Evolutionary conservation across 1,140 invertebrate species (phyloP), one percentile per base, ranked within the genome.

Genomic region (Zaprionus lachaisei): DNA sequence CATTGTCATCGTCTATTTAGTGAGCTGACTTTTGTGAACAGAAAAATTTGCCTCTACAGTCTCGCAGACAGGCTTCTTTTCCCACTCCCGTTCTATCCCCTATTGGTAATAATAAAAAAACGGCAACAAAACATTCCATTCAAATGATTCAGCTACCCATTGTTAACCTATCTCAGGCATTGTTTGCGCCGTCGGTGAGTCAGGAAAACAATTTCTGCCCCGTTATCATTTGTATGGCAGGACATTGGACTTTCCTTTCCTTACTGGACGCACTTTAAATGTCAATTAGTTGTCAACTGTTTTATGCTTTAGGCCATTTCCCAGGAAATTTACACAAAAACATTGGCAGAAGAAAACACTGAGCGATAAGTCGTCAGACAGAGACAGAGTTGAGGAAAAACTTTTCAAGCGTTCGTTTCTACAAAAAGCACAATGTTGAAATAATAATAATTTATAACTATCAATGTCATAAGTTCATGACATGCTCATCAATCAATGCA

Each of bases 391-490:
- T 24, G n/a, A n/a, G 11, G 56, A 69, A 68, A 71, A 83, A 78
- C 60, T 78, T 83, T 77, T 66, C 62, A 72, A 47, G 47, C 67
- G 67, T 70, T 75, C 71, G 51, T 73, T 76, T 61, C 41, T 54
- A 67, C 58, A 76, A 79, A 75, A 69, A 81, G 77, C 63, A 79
- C 73, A 87, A 89, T 81, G 84, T 83, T 77, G 74, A 87, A 87
- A 83, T 87, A 89, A 87, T 87, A 89, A 90, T 89, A 89, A 89
- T 89, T 89, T 90, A 89, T 89, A 89, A 89, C 85, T 89, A 89
- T 89, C 85, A 89, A 84, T 90, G 85, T 89, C 85, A 89, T 89
- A 89, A 90, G 85, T 89, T 89, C 85, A 85, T 85, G 85, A 89
- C 85, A 89, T 74, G 81, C 85, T 89, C 85, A 89, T 89, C 85